A percentile compares a stretch with the other conserved stretches of the same genome.
phyloP scores from a whole-genome alignment of 1,140 invertebrate genomes.

The Drosophila obscura region DNA sequence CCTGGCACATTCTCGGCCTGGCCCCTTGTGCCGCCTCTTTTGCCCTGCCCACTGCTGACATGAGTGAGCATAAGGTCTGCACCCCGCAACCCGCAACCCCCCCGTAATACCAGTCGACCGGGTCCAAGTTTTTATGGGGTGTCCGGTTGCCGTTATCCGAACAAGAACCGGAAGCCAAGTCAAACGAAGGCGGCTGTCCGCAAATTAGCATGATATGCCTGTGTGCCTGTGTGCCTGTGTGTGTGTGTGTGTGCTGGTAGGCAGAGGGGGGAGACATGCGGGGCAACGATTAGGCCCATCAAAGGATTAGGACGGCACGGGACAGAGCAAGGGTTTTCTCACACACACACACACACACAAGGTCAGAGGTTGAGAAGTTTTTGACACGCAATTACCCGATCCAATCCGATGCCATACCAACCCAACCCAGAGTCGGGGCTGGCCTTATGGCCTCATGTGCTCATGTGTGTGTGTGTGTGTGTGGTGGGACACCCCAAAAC shows the following conservation, averaged over 20 bases:
- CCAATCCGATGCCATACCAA: constrained; percentile 28
- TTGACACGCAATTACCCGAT: constrained; percentile 76
- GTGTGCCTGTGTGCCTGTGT: constrained; percentile 18
- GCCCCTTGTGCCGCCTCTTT: background rate
- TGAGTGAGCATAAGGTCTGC: constrained; percentile 56
- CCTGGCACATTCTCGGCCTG: background rate
- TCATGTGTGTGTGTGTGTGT: too few relatives aligned
- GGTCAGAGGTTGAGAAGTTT: constrained; percentile 77
- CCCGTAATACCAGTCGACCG: background rate
- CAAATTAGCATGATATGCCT: constrained; percentile 75
- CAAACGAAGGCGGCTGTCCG: constrained; percentile 79
- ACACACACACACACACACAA: background rate
- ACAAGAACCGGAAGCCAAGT: constrained; percentile 74
- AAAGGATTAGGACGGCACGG: constrained; percentile 67
- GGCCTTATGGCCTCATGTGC: too few relatives aligned
- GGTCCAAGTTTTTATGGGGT: constrained; percentile 72
- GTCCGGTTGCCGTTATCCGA: constrained; percentile 65
- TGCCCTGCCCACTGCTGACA: constrained; percentile 25
- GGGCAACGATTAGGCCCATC: constrained; percentile 75
- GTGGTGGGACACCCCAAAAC: constrained; percentile 9
- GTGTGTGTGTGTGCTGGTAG: constrained; percentile 18
- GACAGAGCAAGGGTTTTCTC: constrained; percentile 26
- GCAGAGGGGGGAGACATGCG: background rate
- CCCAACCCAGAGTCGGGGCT: too few relatives aligned
- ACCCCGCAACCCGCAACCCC: constrained; percentile 1